Base-by-base conservation (phyloP, 2,888 invertebrate species). In the Pristionchus exspectatus region DNA sequence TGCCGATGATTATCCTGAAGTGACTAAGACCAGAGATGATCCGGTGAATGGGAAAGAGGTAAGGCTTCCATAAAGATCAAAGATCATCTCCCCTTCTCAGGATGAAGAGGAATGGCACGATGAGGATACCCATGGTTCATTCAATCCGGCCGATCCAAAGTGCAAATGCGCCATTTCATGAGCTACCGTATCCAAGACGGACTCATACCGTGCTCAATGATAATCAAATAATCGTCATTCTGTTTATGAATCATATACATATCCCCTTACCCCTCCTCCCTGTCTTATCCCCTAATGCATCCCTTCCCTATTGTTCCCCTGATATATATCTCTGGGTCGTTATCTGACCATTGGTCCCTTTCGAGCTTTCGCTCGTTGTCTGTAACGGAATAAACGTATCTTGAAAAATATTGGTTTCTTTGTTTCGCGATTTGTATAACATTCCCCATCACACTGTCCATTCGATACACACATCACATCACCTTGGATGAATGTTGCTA, bases 81-180 rank as follows among this genome's bases (percentile, higher is more conserved):
- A 50, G 44, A 50, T 50, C 44, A 50, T 7, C 44, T 50, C 5
- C 56, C n/a, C 63, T 24, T 63, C 63, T 63, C 63, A 63, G 63
- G 63, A 63, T 33, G 69, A 72, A 27, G 69, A 72, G 69, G 69
- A 72, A 72, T 72, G 69, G 69, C 69, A 72, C 33, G 69, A 72
- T 72, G 69, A 72, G 30, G 69, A 72, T 27, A 72, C 16, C 12
- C 30, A 30, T 33, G 69, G 69, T 30, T 27, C 16, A 72, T 72
- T 72, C 30, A 72, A 27, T 18, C 69, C 69, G 69, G 16, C 63
- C 63, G 63, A 63, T 21, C 63, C 63, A 63, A 63, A 63, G 63
- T 63, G 63, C 24, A 63, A 63, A n/a, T 72, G 69, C 33, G 33
- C 69, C 69, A 72, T 72, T 33, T 72, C 69, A 27, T 72, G 69